Evolutionary conservation across 2,797 vertebrate genomes (phyloP), one percentile per base, ranked within the genome.

Genomic region (Sebastes diaconus): DNA sequence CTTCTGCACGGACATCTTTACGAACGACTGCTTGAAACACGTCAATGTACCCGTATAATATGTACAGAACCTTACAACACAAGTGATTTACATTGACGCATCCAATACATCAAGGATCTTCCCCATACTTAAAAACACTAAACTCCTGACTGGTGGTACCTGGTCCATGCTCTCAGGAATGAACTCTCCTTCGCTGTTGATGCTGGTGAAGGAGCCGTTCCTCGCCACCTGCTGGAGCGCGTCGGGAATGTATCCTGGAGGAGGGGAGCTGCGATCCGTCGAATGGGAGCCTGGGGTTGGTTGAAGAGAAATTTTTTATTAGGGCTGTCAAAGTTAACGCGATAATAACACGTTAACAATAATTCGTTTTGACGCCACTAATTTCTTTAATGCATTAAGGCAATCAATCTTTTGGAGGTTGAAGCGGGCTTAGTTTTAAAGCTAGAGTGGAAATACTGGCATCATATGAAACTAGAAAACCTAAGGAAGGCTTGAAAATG

Each of bases 111-210:
- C n/a, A 3, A 2, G n/a, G 11, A 60, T 65, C 30, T 27, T 55
- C 32, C 46, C 39, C 14, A 16, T 20, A 4, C 4, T 20, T 4
- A 16, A 13, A 36, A 60, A 67, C 1, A 24, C 18, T 6, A 22
- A 5, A 52, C 16, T 50, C 46, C 46, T 52, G 50, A n/a, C 14
- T 13, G 50, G 1, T 8, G 22, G 4, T 83, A 99, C 98, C 97
- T 99, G 98, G 95, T 99, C 98, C 98, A 99, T 99, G 93, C 97
- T 98, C 95, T 99, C 99, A 16, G 99, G 99, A 85, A 99, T 99
- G 92, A 99, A 99, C 92, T 99, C 99, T 18, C 99, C 99, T 90
- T 99, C 99, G 60, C 99, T 99, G 95, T 99, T 98, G 94, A 99
- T 99, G 96, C 98, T 99, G 88, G 99, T 99, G 90, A 99, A 99